phyloP scores from a whole-genome alignment of 2,113 vertebrate genomes.

The Equus quagga region DNA sequence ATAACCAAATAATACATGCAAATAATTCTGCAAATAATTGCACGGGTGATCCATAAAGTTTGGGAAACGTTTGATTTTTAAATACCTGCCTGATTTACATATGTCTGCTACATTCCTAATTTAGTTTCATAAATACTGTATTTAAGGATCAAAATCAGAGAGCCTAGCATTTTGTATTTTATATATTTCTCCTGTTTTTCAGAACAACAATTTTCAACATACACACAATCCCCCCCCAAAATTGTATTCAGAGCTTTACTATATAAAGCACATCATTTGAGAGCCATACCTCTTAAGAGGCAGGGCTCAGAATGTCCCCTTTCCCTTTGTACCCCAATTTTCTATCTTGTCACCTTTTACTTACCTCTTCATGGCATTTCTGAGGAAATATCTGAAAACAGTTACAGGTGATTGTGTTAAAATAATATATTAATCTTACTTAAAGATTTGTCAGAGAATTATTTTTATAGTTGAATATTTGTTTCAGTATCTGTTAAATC shows the following conservation, averaged over 20 bases:
- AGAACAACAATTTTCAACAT: not conserved
- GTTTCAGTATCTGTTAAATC: not conserved
- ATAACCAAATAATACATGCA: not conserved
- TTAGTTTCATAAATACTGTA: not conserved
- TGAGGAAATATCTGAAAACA: constrained; percentile 43
- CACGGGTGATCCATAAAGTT: not conserved
- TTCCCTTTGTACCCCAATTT: not conserved
- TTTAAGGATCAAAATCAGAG: constrained; percentile 54
- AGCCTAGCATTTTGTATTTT: constrained; percentile 1
- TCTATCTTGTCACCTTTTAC: not conserved
- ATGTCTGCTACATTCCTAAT: not conserved
- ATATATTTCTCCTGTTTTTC: constrained; percentile 20
- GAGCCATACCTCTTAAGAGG: not conserved
- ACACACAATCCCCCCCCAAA: not conserved
- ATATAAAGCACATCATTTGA: not conserved
- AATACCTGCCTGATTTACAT: constrained; percentile 6
- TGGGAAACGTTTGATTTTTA: constrained; percentile 46
- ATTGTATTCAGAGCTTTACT: constrained; percentile 1
- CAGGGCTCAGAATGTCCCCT: not conserved
- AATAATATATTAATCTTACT: not conserved
- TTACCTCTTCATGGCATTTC: constrained; percentile 19
- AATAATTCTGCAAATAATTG: not conserved
- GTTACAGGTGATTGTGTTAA: constrained; percentile 40
- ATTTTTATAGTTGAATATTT: not conserved
- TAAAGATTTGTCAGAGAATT: not conserved